Evolutionary conservation across 2,113 vertebrate species (phyloP), one percentile per base, ranked within the genome.

Genomic region (Zingel zingel): DNA sequence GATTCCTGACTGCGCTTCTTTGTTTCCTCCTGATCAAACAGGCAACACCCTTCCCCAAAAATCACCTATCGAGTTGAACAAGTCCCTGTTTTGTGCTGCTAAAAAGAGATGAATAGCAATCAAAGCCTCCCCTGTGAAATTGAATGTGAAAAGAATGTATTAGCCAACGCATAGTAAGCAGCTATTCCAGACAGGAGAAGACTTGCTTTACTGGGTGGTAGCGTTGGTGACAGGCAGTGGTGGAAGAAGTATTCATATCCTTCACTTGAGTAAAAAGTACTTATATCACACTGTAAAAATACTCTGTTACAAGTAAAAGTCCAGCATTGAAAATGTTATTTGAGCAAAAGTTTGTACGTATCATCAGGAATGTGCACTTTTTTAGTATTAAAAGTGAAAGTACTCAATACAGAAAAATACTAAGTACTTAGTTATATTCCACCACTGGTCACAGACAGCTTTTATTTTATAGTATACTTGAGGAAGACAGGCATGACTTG

Each of bases 41-140:
- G 88, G 27, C 81, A 79, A 90, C 93, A 33, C 92, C 93, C 90
- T 65, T 67, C 30, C 62, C 47, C 25, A 30, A 18, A 86, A 82
- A 86, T 63, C 56, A 61, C 81, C 36, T 3, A 48, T 89, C 88
- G 4, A 78, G 91, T 93, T 36, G 1, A 71, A 84, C 90, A 57
- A 89, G 90, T 92, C 77, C 70, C 12, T 36, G 6, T 15, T 78
- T 23, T 72, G 36, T 39, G 65, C 56, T 57, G 43, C 64, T 33
- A 43, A 36, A 50, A n/a, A 47, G 18, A 4, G 23, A 72, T 67
- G 21, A 78, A 81, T 57, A 63, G 50, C 12, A 61, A 68, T 69
- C 50, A n/a, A 67, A 59, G 63, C 2, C 45, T 6, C 33, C 33
- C 33, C 33, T 33, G 33, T 33, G 33, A 33, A 33, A 33, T 6